These are phyloP conservation scores for Polyploca ridens DNA, from an alignment of 2,888 invertebrate genomes.

Conservation along the genomic window DNA sequence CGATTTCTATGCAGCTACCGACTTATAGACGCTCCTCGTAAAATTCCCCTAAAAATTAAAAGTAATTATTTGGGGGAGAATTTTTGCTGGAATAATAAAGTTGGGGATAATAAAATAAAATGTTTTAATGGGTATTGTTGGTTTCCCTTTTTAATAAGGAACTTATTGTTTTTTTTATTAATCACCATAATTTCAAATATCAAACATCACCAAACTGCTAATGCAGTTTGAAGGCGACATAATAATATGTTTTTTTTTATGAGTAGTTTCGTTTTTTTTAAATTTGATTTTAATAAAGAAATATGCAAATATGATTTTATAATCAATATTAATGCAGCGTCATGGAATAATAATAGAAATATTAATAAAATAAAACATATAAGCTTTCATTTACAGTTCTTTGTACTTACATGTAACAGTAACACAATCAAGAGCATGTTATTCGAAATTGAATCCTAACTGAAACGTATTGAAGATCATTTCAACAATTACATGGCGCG, in stretches of 20 bases:
- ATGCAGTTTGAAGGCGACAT: too few species aligned
- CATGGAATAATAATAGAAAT: too few species aligned
- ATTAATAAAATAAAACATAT: neutral
- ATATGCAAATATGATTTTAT: too few species aligned
- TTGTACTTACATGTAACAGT: neutral
- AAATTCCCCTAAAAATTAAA: constrained; percentile 17
- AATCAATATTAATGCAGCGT: too few species aligned
- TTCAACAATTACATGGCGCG: neutral
- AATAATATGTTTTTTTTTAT: too few species aligned
- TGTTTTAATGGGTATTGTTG: neutral
- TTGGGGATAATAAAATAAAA: neutral
- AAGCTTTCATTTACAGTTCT: neutral
- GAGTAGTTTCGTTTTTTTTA: too few species aligned
- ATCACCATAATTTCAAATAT: too few species aligned
- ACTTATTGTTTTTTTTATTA: too few species aligned
- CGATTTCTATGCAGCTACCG: constrained; percentile 50
- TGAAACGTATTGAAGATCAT: neutral
- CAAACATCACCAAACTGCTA: too few species aligned
- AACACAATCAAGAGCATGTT: neutral
- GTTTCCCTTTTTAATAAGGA: too few species aligned
- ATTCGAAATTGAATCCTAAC: neutral
- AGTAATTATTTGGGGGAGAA: neutral
- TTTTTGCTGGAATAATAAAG: too few species aligned
- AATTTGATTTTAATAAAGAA: too few species aligned
- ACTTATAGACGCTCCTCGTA: constrained; percentile 20